These are phyloP conservation scores for Pseudopipra pipra DNA, from an alignment of 2,113 vertebrate genomes.

Conservation along the genomic window DNA sequence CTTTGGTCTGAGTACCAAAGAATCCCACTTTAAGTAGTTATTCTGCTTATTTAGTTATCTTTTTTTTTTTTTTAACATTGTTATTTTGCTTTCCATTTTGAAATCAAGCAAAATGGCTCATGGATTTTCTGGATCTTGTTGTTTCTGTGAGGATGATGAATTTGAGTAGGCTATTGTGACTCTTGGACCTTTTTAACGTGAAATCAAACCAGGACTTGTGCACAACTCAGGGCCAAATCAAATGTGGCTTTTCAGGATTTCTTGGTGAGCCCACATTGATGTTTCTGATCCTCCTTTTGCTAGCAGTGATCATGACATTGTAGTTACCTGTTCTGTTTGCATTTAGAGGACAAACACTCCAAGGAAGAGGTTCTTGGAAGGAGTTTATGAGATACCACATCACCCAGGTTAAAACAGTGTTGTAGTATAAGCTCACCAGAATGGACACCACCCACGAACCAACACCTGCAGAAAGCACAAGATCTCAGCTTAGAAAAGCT, in stretches of 20 bases:
- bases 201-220: neutral
- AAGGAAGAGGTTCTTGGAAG: constrained; percentile 87
- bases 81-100: neutral
- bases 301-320: neutral
- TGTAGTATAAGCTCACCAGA: constrained; percentile 84
- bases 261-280: neutral
- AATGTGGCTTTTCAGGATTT: neutral
- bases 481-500: neutral
- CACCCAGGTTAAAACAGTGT: constrained; percentile 85
- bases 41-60: neutral
- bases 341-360: constrained; percentile 80
- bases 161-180: neutral
- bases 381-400: constrained; percentile 90
- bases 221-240: neutral
- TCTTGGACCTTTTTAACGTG: neutral
- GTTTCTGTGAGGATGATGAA: neutral
- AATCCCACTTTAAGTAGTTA: neutral
- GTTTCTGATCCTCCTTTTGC: neutral
- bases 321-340: constrained; percentile 80
- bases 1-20: neutral
- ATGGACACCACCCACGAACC: constrained; percentile 74
- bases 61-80: neutral
- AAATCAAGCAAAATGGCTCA: neutral
- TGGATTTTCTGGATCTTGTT: neutral
- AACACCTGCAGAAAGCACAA: constrained; percentile 72